A percentile compares a stretch with the other conserved stretches of the same genome.
phyloP scores from a whole-genome alignment of 2,888 invertebrate genomes.

The Caenorhabditis becei region DNA sequence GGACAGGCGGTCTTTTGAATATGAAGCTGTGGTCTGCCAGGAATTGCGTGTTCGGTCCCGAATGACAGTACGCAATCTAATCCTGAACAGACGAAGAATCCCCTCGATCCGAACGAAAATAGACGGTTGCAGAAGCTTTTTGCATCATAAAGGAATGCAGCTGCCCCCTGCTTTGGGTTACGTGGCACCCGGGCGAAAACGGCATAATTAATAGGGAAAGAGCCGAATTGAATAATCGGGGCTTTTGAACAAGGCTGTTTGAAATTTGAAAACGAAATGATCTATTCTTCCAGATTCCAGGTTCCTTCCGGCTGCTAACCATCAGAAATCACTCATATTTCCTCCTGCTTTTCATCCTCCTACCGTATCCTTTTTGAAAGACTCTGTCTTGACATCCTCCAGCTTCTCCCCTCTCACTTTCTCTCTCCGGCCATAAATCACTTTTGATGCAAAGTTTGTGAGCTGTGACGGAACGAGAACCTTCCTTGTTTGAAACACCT shows the following conservation, averaged over 20 bases:
- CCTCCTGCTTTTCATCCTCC: too few relatives aligned
- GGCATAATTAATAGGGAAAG: background rate
- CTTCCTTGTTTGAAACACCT: slow-evolving; percentile 32
- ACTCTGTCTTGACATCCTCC: background rate
- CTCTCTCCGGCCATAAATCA: slow-evolving; percentile 31
- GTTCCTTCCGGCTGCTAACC: too few relatives aligned
- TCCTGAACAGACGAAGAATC: slow-evolving; percentile 12
- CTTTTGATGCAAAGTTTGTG: slow-evolving; percentile 22
- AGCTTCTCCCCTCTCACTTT: background rate
- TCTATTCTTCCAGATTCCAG: too few relatives aligned
- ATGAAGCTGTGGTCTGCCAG: slow-evolving; percentile 19
- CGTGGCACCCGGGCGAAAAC: slow-evolving; percentile 4
- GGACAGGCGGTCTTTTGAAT: slow-evolving; percentile 43
- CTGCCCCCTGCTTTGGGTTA: slow-evolving; percentile 19
- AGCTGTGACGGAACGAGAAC: slow-evolving; percentile 33
- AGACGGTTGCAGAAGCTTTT: slow-evolving; percentile 13
- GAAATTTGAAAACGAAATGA: too few relatives aligned
- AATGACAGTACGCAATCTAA: slow-evolving; percentile 31
- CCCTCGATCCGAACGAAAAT: slow-evolving; percentile 12
- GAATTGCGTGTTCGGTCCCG: slow-evolving; percentile 15
- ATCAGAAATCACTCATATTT: too few relatives aligned
- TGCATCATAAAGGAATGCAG: slow-evolving; percentile 52
- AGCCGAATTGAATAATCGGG: background rate
- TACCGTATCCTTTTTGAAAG: too few relatives aligned
- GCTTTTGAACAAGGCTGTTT: too few relatives aligned